Evolutionary conservation across 2,113 vertebrate genomes (phyloP).

Genomic region (Amphiprion percula): DNA sequence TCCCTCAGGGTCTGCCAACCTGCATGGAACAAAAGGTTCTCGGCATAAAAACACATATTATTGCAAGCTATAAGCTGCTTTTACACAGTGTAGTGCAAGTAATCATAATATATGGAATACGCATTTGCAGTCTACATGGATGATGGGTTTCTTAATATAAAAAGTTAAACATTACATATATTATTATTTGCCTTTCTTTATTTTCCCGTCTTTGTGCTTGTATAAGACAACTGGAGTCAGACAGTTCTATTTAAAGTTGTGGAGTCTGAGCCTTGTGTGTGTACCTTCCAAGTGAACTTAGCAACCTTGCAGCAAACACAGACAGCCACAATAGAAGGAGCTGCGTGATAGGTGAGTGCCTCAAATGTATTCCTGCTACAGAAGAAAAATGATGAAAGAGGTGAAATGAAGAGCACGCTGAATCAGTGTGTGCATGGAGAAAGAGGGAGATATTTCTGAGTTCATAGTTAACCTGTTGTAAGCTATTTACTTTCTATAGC

Average conservation of each 20-base stretch:
- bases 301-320: conserved; percentile 15
- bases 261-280: conserved; percentile 3
- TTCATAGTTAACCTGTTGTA: conserved; percentile 13
- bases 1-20: conserved; percentile 33
- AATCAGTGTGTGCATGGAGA: background rate
- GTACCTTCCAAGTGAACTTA: conserved; percentile 7
- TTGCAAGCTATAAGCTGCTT: background rate
- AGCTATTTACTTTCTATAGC: conserved; percentile 26
- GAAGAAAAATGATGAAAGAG: conserved; percentile 2
- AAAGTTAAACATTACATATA: background rate
- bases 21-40: conserved; percentile 25
- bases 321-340: conserved; percentile 13
- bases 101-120: background rate
- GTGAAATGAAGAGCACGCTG: conserved; percentile 28
- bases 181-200: background rate
- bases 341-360: conserved; percentile 10
- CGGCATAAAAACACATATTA: conserved; percentile 10
- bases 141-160: background rate
- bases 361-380: conserved; percentile 34
- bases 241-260: conserved; percentile 8
- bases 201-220: background rate
- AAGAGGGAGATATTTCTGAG: background rate
- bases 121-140: background rate
- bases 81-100: background rate
- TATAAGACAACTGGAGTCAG: background rate